phyloP scores from a whole-genome alignment of 2,888 invertebrate species.

The Mayetiola destructor region DNA sequence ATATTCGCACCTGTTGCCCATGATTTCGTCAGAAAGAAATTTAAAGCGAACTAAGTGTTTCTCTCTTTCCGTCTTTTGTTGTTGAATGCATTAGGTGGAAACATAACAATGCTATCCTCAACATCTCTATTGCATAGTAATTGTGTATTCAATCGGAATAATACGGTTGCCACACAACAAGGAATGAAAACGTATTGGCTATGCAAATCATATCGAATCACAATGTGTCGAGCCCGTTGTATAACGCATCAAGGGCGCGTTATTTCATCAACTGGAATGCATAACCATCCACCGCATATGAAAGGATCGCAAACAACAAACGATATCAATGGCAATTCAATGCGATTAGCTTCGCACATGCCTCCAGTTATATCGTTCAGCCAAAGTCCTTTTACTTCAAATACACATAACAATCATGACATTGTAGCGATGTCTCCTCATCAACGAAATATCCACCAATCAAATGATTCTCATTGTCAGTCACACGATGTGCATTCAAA shows the following conservation, averaged over 20 bases:
- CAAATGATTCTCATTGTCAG: conserved; percentile 15
- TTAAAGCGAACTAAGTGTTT: too few species aligned
- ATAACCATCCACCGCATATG: conserved; percentile 35
- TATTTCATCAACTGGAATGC: conserved; percentile 35
- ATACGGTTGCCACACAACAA: conserved; percentile 36
- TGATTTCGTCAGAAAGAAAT: too few species aligned
- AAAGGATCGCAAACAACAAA: conserved; percentile 20
- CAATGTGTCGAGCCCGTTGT: conserved; percentile 35
- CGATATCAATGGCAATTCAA: conserved; percentile 5
- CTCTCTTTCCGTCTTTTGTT: too few species aligned
- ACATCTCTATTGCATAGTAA: conserved; percentile 35
- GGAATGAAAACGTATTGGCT: conserved; percentile 38
- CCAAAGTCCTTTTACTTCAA: conserved; percentile 15
- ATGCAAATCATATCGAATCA: conserved; percentile 35
- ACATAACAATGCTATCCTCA: conserved; percentile 35
- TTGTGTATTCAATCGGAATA: conserved; percentile 36
- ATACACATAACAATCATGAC: conserved; percentile 19
- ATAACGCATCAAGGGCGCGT: conserved; percentile 35
- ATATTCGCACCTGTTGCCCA: too few species aligned
- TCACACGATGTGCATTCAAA: conserved; percentile 14
- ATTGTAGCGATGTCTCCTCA: conserved; percentile 19
- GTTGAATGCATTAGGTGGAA: conserved; percentile 28
- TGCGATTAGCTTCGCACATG: background rate
- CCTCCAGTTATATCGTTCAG: background rate
- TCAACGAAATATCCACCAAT: conserved; percentile 17